Evolutionary conservation across 1,140 invertebrate genomes (phyloP), one percentile per base, ranked within the genome.

Genomic region (Drosophila subobscura): DNA sequence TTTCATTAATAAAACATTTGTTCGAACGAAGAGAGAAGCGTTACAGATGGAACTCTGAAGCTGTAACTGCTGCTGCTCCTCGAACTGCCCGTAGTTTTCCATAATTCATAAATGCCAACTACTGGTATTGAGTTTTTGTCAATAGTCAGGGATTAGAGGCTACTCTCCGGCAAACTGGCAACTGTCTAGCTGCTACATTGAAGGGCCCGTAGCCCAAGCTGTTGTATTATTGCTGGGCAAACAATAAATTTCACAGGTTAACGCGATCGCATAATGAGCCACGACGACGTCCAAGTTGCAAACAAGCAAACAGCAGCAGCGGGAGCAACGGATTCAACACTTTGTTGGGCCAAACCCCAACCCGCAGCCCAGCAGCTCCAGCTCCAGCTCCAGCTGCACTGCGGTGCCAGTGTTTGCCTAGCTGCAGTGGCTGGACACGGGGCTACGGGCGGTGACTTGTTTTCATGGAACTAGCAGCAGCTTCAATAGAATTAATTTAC

Each of bases 401-500:
- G 54, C 42, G 53, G 51, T 54, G 47, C 54, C 22, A 52, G 37
- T 77, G 77, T 75, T 60, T 83, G 51, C 59, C 50, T 74, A 74
- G 71, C 44, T 37, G 33, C 67, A 64, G 55, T 47, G 33, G 52
- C 29, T 42, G 37, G 12, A 22, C 37, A 55, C 14, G 40, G 53
- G 0, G n/a, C 12, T 37, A 40, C 58, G 27, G 53, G 60, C 49
- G 40, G 59, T 49, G 45, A 59, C 27, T 3, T 55, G 52, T 64
- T 90, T 90, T 78, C 89, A 75, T 73, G 84, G 89, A 90, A 90
- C 85, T 90, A 63, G 50, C 79, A 90, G 71, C 73, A 67, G 83
- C 73, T 90, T 90, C 79, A 89, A 90, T 90, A 86, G 89, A 90
- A 90, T 90, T 89, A 90, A 90, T 90, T 90, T 86, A 90, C 89